Evolutionary conservation across 1,140 invertebrate genomes (phyloP), one percentile per base, ranked within the genome.

Genomic region (Parapsyche elsis): DNA sequence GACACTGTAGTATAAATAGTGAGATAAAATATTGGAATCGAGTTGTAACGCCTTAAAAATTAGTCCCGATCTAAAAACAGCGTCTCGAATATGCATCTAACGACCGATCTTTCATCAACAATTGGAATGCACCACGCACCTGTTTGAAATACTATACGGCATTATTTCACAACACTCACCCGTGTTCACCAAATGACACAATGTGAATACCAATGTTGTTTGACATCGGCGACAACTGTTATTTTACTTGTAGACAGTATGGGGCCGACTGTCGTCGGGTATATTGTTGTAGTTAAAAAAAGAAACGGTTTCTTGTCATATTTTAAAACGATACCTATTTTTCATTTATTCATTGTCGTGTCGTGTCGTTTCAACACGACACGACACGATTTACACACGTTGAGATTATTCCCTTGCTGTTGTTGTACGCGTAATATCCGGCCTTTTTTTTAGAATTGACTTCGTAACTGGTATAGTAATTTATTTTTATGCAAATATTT

Each of bases 101-200:
- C 24, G 53, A 59, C 21, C 10, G 73, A 59, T 75, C 73, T 75
- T 59, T 59, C 49, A 45, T 30, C 53, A 46, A 38, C 75, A 53
- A 23, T 77, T 16, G 57, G 59, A 64, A 77, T 77, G 53, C 59
- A 57, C 9, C 75, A 12, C 38, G 75, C 75, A 77, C 59, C 75
- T 77, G 75, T 77, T 76, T 76, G 53, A 76, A 76, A 76, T 76
- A 26, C 53, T 38, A 64, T n/a, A 61, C 75, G 53, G n/a, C 75
- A 64, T 77, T 61, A 49, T 76, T 77, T 77, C 75, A 77, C 75
- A 64, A 77, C 73, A 59, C 53, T 64, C 75, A 77, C 75, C 75
- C 64, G 75, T 77, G 19, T 45, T 77, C 59, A 26, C 53, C 57
- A 26, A 76, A 77, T 16, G 46, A 77, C 73, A 59, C 57, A 77